Evolutionary conservation across 2,797 vertebrate genomes (phyloP), one percentile per base, ranked within the genome.

Genomic region (Huso huso): DNA sequence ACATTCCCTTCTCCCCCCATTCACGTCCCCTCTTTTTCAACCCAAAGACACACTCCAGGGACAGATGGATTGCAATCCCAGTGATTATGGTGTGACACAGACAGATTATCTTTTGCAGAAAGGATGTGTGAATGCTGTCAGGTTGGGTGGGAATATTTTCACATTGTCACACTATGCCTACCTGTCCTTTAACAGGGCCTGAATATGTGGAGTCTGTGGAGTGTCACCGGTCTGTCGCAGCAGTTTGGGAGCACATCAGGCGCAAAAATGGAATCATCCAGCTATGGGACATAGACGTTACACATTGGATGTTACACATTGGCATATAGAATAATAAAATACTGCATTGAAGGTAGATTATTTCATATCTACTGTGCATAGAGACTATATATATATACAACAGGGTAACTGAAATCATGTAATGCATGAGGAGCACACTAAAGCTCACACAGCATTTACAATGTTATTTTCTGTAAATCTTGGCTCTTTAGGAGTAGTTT

Each of bases 101-200:
- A 83, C 84, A 87, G 82, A 80, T 83, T 82, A 84, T 68, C 82
- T 86, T 80, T 81, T 81, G 85, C 82, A 82, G 84, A 84, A 78
- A 76, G 76, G 79, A 88, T 83, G 84, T 88, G 86, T 79, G 79
- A 55, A 89, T 86, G 84, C 86, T 89, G 84, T 86, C 87, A 84
- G 86, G 86, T 87, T 88, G 81, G 73, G 78, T 78, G 86, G 87
- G 86, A 88, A 88, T 77, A 83, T 67, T 76, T 81, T 83, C 80
- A 75, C 82, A 71, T 81, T 81, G 84, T 88, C 86, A 86, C 82
- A 86, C 84, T 79, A 82, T 76, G 61, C 69, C 84, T 81, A 87
- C 82, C 86, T 88, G 87, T 82, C 84, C 82, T 75, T 78, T 73
- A 76, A 78, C 74, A 84, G 80, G 53, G 53, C 53, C 9, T 55